Evolutionary conservation across 2,888 invertebrate genomes (phyloP), one percentile per base, ranked within the genome.

Genomic region (Bellardia bayeri): DNA sequence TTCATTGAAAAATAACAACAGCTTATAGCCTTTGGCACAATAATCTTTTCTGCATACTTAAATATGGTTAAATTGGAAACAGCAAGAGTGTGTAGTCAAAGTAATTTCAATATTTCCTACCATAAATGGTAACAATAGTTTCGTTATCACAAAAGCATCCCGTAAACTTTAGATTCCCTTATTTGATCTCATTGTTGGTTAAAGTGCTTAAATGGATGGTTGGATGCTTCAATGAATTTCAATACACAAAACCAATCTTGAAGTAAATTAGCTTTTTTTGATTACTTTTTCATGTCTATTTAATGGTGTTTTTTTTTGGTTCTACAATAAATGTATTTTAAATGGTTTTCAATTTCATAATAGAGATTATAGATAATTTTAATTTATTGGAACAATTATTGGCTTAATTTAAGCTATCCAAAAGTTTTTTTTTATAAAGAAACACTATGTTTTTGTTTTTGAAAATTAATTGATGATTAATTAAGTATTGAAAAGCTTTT

Each of bases 361-460:
- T 78, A 66, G 33, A 42, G 40, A 66, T 64, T 66, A 51, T 4
- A 78, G 63, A 63, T 37, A 63, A 37, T 5, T 42, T 30, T 56
- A 54, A 9, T 78, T 42, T 63, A 75, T 40, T 75, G 40, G 23
- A 64, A 30, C 63, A 51, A n/a, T 75, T 51, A 40, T 49, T 49
- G 16, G 49, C 23, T 75, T 63, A 16, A 63, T 75, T 16, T 63
- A 75, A 75, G 49, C 63, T 63, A 63, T 9, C 49, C 49, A 75
- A 63, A 61, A 30, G 58, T 2, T 58, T 42, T 30, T 42, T 42
- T 9, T 45, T 11, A 45, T 9, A 45, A 11, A 9, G 45, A 23
- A 23, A 23, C 23, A 11, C 9, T 45, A 1, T 11, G 9, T n/a
- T 37, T n/a, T 63, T 63, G 8, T 14, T 37, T 8, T 63, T 37